These are phyloP conservation scores for Lytechinus pictus DNA, from an alignment of 35 echinoderm and acorn worm species.

Conservation along the genomic window DNA sequence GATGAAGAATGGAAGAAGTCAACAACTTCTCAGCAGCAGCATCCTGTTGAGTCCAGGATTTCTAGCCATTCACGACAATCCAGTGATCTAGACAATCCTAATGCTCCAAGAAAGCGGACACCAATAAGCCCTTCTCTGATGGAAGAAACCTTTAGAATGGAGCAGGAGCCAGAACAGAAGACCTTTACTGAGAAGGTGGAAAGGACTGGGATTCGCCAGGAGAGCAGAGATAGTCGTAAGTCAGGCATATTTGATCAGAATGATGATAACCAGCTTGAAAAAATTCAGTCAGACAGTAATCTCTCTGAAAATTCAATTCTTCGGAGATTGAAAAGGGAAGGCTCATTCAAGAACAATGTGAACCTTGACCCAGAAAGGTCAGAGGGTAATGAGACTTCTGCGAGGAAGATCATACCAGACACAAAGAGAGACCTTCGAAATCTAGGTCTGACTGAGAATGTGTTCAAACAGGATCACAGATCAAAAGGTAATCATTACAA, in stretches of 20 bases:
- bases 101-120: slow-evolving; percentile 21
- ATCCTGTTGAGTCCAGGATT: neutral
- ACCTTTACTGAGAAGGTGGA: neutral
- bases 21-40: slow-evolving; percentile 17
- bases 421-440: slow-evolving; percentile 22
- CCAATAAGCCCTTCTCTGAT: slow-evolving; percentile 29
- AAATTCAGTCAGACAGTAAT: neutral
- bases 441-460: neutral
- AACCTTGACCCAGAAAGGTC: slow-evolving; percentile 3
- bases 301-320: slow-evolving; percentile 36
- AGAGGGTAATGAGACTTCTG: slow-evolving; percentile 28
- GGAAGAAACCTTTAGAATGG: neutral
- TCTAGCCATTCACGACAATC: slow-evolving; percentile 41
- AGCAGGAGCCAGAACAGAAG: neutral
- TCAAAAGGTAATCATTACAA: slow-evolving; percentile 10
- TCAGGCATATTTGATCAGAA: neutral
- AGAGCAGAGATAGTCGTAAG: slow-evolving; percentile 23
- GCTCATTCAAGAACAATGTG: slow-evolving; percentile 19
- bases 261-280: neutral
- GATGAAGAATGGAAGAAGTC: slow-evolving; percentile 20
- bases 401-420: slow-evolving; percentile 31
- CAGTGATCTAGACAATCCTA: slow-evolving; percentile 23
- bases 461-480: neutral
- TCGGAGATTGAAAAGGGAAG: slow-evolving; percentile 34
- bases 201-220: neutral